Conservation (phyloP, 1,140 invertebrate species). For the Ladona fulva region DNA sequence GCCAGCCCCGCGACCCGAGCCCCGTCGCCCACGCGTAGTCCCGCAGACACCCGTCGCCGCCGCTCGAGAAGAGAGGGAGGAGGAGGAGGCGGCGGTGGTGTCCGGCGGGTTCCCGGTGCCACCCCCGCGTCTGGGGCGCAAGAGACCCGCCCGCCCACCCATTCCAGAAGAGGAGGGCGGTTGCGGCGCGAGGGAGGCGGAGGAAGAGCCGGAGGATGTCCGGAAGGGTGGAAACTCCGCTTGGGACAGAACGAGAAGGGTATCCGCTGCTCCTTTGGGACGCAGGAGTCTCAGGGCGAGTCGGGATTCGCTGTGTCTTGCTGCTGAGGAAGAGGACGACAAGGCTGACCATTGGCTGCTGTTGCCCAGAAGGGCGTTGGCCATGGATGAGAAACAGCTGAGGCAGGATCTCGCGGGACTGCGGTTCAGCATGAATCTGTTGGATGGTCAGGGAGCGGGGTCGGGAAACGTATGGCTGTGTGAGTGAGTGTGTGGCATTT, state of each 20-base stretch:
- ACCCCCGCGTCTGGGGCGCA: background rate
- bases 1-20: background rate
- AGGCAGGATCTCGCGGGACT: slow-evolving; percentile 48
- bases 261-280: background rate
- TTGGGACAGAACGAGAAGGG: background rate
- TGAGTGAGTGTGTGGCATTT: slow-evolving; percentile 33
- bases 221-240: background rate
- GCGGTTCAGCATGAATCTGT: slow-evolving; percentile 46
- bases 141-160: slow-evolving; percentile 2
- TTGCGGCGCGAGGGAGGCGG: background rate
- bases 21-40: background rate
- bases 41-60: background rate
- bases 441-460: slow-evolving; percentile 41
- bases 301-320: background rate
- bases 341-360: slow-evolving; percentile 50
- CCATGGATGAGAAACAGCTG: slow-evolving; percentile 47
- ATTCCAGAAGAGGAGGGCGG: background rate
- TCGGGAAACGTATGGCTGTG: slow-evolving; percentile 53
- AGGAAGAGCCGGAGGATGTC: background rate
- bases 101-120: background rate
- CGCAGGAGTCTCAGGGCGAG: background rate
- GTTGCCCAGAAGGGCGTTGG: slow-evolving; percentile 47
- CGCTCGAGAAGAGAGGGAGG: background rate
- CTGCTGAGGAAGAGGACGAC: slow-evolving; percentile 36
- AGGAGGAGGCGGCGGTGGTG: background rate